These are phyloP conservation scores for Agriopis aurantiaria DNA, from an alignment of 2,888 invertebrate species.

Conservation along the genomic window DNA sequence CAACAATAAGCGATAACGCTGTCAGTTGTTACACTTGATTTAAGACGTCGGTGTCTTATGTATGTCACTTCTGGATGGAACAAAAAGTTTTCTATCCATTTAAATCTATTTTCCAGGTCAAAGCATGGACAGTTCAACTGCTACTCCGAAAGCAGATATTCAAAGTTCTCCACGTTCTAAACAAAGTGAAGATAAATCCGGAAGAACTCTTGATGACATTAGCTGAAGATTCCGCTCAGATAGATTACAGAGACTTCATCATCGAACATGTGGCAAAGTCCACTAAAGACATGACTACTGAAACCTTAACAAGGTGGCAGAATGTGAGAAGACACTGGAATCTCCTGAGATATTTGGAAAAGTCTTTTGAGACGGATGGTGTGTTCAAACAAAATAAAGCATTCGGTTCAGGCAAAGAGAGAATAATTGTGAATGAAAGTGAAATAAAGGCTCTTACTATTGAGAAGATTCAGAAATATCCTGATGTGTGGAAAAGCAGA, in stretches of 20 bases:
- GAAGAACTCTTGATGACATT: slow-evolving; percentile 84
- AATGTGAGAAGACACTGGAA: slow-evolving; percentile 79
- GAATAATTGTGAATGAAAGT: slow-evolving; percentile 79
- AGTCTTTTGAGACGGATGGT: slow-evolving; percentile 81
- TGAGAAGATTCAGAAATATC: slow-evolving; percentile 76
- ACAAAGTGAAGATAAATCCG: slow-evolving; percentile 87
- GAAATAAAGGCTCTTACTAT: slow-evolving; percentile 83
- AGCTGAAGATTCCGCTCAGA: slow-evolving; percentile 86
- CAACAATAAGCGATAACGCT: too few relatives aligned
- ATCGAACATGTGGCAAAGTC: slow-evolving; percentile 88
- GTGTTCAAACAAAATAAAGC: slow-evolving; percentile 83
- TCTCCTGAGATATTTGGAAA: slow-evolving; percentile 74
- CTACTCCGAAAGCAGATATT: slow-evolving; percentile 88
- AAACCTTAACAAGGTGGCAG: slow-evolving; percentile 68
- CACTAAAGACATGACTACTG: slow-evolving; percentile 69
- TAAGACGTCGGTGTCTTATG: too few relatives aligned
- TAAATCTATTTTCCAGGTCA: slow-evolving; percentile 74
- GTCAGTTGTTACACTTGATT: too few relatives aligned
- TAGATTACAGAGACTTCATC: slow-evolving; percentile 88
- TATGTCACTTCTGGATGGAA: too few relatives aligned
- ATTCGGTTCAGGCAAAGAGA: slow-evolving; percentile 73
- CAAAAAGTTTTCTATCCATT: background rate
- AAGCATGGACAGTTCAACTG: slow-evolving; percentile 88
- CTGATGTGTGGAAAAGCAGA: slow-evolving; percentile 83
- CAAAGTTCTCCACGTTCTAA: slow-evolving; percentile 88